Evolutionary conservation across 2,888 invertebrate genomes (phyloP).

Genomic region (Trichopria drosophilae): DNA sequence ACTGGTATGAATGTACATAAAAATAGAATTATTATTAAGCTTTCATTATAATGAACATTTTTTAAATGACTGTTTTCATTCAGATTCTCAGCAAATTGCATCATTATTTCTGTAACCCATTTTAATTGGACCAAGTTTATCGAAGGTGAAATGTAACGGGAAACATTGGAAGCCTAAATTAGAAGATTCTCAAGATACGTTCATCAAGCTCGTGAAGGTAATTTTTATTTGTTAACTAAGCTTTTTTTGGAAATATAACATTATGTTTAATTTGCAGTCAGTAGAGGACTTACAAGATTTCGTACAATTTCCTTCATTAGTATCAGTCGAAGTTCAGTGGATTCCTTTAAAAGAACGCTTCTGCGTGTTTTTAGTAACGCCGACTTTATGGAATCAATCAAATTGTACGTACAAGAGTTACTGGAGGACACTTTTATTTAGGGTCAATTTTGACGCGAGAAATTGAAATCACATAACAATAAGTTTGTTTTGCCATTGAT

Average conservation of each 20-base stretch:
- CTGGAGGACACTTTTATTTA: constrained; percentile 24
- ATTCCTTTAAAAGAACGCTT: too few relatives aligned
- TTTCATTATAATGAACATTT: neutral
- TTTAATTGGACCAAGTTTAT: constrained; percentile 11
- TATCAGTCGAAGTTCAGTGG: too few relatives aligned
- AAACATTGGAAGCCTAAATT: constrained; percentile 17
- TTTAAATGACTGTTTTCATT: neutral
- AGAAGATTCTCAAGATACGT: constrained; percentile 12
- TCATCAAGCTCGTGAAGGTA: constrained; percentile 11
- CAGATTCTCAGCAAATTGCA: neutral
- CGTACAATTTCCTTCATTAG: too few relatives aligned
- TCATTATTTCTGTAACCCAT: constrained; percentile 11
- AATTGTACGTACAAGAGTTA: too few relatives aligned
- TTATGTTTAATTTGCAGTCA: constrained; percentile 2
- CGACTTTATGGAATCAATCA: too few relatives aligned
- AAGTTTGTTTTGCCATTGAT: constrained; percentile 20
- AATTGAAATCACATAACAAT: neutral
- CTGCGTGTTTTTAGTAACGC: too few relatives aligned
- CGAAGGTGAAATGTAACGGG: constrained; percentile 13
- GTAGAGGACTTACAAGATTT: constrained; percentile 10
- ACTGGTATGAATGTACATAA: constrained; percentile 1
- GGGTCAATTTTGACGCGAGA: constrained; percentile 20
- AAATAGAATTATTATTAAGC: neutral
- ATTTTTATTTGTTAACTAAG: neutral
- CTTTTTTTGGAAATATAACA: too few relatives aligned